Evolutionary conservation across 2,888 invertebrate species (phyloP), one percentile per base, ranked within the genome.

Genomic region (Xestia sexstrigata): DNA sequence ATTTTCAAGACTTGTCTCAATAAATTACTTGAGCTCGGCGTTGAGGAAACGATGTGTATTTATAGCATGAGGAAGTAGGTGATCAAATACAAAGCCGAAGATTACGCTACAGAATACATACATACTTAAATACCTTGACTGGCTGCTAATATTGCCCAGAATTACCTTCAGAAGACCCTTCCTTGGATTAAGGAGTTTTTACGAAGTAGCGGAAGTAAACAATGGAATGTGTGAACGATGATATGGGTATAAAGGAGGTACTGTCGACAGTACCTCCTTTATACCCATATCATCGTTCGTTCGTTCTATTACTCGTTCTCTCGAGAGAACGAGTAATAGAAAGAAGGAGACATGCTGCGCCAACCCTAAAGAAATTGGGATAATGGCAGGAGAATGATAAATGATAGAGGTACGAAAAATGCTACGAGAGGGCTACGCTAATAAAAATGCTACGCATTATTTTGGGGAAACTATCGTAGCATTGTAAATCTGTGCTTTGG

Each of bases 11-110:
- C 30, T 42, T 65, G n/a, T 47, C 11, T 69, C 49, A 62, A 42
- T 72, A 70, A 74, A 72, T 86, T 47, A 72, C 69, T 72, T 72
- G 26, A 76, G 69, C 45, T 60, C 39, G 65, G 11, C 65, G 62
- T 83, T 72, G 47, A 78, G 82, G 81, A 74, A 79, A 42, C 69
- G 47, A 45, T 65, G 62, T 66, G 13, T 78, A 78, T 79, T 76
- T 78, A 85, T 74, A 76, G 62, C 58, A 30, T n/a, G 47, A 85
- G 78, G 85, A 83, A 82, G 52, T 78, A 13, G 30, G 47, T 15
- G 42, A 55, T 71, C 49, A 70, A 70, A 52, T 30, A 49, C 39
- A 47, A 74, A 78, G 47, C 30, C 74, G 58, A 42, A 71, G n/a
- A 58, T 69, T 35, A 73, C 30, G 66, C 45, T 49, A 68, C 26